These are phyloP conservation scores for Ciconia nigra DNA, from an alignment of 2,797 vertebrate genomes.

Conservation along the genomic window DNA sequence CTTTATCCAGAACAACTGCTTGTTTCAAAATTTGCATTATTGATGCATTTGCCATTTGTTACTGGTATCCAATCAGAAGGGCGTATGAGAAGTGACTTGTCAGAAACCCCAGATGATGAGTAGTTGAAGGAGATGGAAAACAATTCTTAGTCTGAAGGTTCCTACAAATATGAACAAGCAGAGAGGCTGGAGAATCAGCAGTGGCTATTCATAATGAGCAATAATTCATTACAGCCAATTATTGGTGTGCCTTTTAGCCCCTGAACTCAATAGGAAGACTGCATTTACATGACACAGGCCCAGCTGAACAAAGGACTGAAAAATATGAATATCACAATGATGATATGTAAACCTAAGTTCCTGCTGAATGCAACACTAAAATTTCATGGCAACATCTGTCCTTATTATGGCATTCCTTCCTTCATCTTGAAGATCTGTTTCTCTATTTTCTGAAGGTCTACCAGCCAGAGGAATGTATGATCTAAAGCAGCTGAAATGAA, in stretches of 20 bases:
- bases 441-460: constrained; percentile 10
- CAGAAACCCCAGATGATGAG: not conserved
- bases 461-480: constrained; percentile 33
- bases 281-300: not conserved
- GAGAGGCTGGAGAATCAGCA: not conserved
- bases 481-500: constrained; percentile 34
- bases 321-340: not conserved
- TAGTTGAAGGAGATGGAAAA: not conserved
- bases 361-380: not conserved
- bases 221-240: not conserved
- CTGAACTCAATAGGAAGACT: not conserved
- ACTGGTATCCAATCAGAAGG: not conserved
- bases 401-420: constrained; percentile 42
- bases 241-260: not conserved
- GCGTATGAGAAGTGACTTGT: not conserved
- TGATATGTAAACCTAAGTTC: not conserved
- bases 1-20: not conserved
- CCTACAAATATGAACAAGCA: not conserved
- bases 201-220: not conserved
- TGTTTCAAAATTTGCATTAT: not conserved
- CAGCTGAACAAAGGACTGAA: not conserved
- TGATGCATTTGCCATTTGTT: not conserved
- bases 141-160: not conserved
- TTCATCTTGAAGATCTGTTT: constrained; percentile 31
- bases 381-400: not conserved